phyloP scores from a whole-genome alignment of 2,797 vertebrate species.

The Intellagama lesueurii region DNA sequence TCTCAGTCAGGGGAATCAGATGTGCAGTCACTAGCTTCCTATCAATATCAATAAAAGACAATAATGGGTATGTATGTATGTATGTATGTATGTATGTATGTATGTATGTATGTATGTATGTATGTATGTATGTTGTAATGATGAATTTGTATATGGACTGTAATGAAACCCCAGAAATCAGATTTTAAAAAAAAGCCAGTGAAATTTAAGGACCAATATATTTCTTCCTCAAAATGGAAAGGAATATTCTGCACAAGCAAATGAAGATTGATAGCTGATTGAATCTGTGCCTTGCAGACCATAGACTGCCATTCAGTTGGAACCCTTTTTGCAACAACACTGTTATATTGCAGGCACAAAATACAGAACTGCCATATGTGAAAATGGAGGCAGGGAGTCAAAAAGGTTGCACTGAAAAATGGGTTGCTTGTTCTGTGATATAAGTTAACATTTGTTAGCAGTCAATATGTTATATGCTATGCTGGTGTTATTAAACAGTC shows the following conservation, averaged over 20 bases:
- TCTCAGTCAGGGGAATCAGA: background rate
- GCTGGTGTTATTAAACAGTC: slow-evolving; percentile 24
- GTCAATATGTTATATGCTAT: slow-evolving; percentile 13
- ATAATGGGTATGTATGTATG: background rate
- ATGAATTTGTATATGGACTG: background rate
- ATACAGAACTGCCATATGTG: background rate
- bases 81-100: background rate
- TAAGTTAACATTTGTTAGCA: slow-evolving; percentile 9
- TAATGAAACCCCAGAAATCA: slow-evolving; percentile 31
- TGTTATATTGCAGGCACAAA: slow-evolving; percentile 5
- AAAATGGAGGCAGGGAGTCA: slow-evolving; percentile 16
- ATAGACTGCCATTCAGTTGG: background rate
- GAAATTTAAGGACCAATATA: slow-evolving; percentile 4
- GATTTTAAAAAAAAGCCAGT: slow-evolving; percentile 17
- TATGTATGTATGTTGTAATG: background rate
- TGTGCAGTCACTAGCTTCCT: background rate
- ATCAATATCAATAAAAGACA: background rate
- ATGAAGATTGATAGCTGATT: background rate
- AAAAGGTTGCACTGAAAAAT: background rate
- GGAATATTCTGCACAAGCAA: background rate
- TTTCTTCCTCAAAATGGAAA: slow-evolving; percentile 9
- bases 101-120: background rate
- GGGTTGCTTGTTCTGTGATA: slow-evolving; percentile 21
- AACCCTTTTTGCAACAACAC: background rate
- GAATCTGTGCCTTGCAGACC: background rate